phyloP scores from a whole-genome alignment of 92 coral and sea anemone species.

The Bergia sp. region DNA sequence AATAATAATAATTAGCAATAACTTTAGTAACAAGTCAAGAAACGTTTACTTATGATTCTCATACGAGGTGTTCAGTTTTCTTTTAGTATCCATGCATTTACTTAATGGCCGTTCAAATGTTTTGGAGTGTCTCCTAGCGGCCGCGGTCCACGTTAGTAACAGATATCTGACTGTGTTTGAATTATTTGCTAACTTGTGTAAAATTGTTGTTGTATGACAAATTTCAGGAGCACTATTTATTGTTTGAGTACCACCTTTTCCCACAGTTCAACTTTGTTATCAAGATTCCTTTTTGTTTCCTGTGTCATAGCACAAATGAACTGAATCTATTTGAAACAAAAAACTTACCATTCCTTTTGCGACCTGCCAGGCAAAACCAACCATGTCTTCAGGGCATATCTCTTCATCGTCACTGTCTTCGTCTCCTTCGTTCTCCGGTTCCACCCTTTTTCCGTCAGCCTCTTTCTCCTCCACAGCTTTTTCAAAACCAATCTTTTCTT shows the following conservation, averaged over 20 bases:
- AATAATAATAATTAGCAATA: too few relatives aligned
- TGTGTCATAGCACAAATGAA: too few relatives aligned
- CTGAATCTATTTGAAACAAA: background rate
- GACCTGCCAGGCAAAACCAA: constrained; percentile 18
- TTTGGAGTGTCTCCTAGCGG: background rate
- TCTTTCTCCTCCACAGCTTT: background rate
- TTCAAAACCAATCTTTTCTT: background rate
- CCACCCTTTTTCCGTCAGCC: background rate
- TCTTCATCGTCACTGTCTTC: background rate
- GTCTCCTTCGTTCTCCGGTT: background rate
- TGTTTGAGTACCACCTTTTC: background rate
- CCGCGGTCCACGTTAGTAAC: background rate
- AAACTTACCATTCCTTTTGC: constrained; percentile 16
- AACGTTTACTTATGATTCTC: background rate
- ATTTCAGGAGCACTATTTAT: background rate
- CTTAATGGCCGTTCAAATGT: too few relatives aligned
- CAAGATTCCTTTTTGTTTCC: background rate
- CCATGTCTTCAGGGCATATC: background rate
- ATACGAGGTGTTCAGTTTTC: background rate
- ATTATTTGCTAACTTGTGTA: background rate
- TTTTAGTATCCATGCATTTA: background rate
- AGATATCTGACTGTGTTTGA: background rate
- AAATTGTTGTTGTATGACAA: too few relatives aligned
- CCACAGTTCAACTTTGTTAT: background rate
- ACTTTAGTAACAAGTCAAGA: too few relatives aligned